These are phyloP conservation scores for Valencia hispanica DNA, from an alignment of 2,797 vertebrate species.

Conservation along the genomic window DNA sequence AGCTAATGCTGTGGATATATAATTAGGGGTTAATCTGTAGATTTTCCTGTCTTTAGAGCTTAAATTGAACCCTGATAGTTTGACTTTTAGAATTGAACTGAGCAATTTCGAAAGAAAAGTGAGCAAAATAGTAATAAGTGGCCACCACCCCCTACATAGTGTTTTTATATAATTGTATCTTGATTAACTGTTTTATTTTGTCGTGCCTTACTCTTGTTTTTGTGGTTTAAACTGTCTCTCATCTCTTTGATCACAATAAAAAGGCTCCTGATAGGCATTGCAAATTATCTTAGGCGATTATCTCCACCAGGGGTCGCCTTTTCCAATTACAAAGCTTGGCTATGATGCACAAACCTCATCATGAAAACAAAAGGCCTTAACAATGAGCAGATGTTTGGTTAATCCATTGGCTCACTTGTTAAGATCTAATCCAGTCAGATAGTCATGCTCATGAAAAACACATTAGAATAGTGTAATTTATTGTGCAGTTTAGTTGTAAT, in stretches of 20 bases:
- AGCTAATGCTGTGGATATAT: background rate
- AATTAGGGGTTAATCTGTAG: background rate
- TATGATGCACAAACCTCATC: background rate
- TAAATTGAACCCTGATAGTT: background rate
- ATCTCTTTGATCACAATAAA: background rate
- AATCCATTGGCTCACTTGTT: slow-evolving; percentile 1
- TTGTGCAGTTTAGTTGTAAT: background rate
- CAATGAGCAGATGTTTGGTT: slow-evolving; percentile 15
- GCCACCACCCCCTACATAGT: no score
- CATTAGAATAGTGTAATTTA: background rate
- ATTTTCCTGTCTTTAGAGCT: background rate
- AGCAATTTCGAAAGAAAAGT: no score
- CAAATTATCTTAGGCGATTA: background rate
- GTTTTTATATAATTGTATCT: background rate
- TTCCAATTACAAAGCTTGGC: slow-evolving; percentile 3
- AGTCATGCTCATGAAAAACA: background rate
- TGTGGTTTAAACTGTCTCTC: background rate
- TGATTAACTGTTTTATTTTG: background rate
- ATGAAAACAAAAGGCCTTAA: slow-evolving; percentile 7
- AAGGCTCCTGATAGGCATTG: background rate
- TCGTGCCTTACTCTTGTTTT: no score
- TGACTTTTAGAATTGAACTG: no score
- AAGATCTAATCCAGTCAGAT: background rate
- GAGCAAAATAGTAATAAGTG: no score
- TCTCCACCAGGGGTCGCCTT: slow-evolving; percentile 52